Conservation (phyloP, 37 sponge, comb jelly and placozoan genomes). For the Ianthella basta region DNA sequence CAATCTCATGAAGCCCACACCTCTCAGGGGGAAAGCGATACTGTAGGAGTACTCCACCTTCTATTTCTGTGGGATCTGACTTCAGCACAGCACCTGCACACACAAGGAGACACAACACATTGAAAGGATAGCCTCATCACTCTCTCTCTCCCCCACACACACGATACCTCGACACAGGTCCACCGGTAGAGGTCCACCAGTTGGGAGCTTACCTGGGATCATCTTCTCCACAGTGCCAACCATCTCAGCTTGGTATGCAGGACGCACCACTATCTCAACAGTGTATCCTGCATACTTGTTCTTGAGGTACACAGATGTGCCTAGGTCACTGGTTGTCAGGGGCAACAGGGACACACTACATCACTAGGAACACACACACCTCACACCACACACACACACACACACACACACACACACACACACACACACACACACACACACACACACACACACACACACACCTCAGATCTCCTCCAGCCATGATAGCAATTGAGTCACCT, state of each 20-base stretch:
- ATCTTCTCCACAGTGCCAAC: conserved; percentile 37
- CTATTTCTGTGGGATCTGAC: conserved; percentile 57
- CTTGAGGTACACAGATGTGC: conserved; percentile 78
- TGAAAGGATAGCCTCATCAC: too few species aligned
- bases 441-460: not conserved
- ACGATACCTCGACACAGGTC: too few species aligned
- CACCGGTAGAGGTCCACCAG: too few species aligned
- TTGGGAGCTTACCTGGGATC: conserved; percentile 53
- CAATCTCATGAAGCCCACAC: conserved; percentile 40
- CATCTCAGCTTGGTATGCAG: conserved; percentile 29
- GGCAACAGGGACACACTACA: conserved; percentile 46
- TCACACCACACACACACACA: conserved; percentile 16
- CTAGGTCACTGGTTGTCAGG: conserved; percentile 51
- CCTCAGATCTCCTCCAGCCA: conserved; percentile 75
- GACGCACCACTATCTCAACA: conserved; percentile 69
- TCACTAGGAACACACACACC: not conserved
- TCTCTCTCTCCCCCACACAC: not conserved
- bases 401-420: conserved; percentile 32
- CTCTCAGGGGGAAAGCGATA: conserved; percentile 78
- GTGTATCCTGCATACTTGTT: conserved; percentile 86
- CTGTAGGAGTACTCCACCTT: conserved; percentile 56
- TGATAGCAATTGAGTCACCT: conserved; percentile 81
- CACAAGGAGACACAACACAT: not conserved
- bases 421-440: conserved; percentile 23
- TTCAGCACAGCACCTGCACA: conserved; percentile 51